Evolutionary conservation across 64 coral and sea anemone species (phyloP).

Genomic region (Actinia equina): DNA sequence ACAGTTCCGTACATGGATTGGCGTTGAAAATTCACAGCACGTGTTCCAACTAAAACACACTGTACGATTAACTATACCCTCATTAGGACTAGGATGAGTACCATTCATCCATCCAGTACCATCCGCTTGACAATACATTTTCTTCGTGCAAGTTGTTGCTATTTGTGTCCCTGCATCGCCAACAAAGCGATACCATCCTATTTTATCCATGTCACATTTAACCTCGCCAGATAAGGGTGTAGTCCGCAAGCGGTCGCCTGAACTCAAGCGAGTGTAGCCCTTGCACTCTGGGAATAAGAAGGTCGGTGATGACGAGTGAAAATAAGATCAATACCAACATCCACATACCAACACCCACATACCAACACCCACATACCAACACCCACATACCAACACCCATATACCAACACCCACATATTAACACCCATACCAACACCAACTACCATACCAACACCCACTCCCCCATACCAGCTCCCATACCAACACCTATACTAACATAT

Average conservation of each 20-base stretch:
- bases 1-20: not conserved
- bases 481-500: too few species aligned
- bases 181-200: not conserved
- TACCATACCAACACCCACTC: too few species aligned
- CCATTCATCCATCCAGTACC: not conserved
- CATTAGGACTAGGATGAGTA: not conserved
- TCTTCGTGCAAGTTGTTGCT: not conserved
- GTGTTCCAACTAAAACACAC: not conserved
- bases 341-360: too few species aligned
- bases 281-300: not conserved
- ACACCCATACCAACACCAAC: too few species aligned
- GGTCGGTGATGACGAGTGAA: not conserved
- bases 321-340: not conserved
- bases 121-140: not conserved
- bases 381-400: too few species aligned
- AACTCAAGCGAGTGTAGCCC: not conserved
- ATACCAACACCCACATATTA: too few species aligned
- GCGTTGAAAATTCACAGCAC: not conserved
- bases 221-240: not conserved
- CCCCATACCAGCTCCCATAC: too few species aligned
- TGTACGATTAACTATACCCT: not conserved
- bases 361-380: too few species aligned
- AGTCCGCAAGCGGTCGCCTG: not conserved
- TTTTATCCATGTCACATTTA: not conserved
- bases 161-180: not conserved